These are phyloP conservation scores for Hofmannophila pseudospretella DNA, from an alignment of 2,888 invertebrate species.

Conservation along the genomic window DNA sequence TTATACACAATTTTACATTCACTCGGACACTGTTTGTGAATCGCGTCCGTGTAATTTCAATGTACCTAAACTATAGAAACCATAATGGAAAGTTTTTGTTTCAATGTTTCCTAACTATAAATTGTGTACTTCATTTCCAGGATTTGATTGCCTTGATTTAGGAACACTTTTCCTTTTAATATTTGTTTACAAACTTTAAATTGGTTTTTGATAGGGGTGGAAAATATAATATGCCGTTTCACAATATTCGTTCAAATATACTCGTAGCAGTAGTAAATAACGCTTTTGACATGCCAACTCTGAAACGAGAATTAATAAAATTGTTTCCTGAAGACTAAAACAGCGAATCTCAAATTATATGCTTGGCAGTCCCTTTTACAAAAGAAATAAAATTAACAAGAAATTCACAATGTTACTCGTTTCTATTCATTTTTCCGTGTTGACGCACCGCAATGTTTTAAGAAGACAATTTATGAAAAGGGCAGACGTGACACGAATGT, in stretches of 20 bases:
- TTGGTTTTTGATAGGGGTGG: no score
- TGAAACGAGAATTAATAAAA: no score
- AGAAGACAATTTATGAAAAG: slow-evolving; percentile 55
- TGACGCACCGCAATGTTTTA: slow-evolving; percentile 46
- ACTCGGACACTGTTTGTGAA: slow-evolving; percentile 22
- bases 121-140: no score
- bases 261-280: no score
- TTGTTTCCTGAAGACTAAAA: no score
- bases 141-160: not conserved
- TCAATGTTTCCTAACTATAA: slow-evolving; percentile 4
- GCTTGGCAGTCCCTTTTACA: no score
- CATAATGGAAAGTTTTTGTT: slow-evolving; percentile 28
- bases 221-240: not conserved
- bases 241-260: no score
- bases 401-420: slow-evolving; percentile 15
- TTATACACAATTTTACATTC: slow-evolving; percentile 20
- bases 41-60: slow-evolving; percentile 28
- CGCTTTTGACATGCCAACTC: no score
- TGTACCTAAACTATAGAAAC: slow-evolving; percentile 26
- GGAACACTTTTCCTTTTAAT: not conserved
- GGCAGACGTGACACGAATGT: slow-evolving; percentile 49
- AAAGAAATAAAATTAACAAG: slow-evolving; percentile 15
- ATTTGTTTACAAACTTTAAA: not conserved
- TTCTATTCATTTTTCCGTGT: slow-evolving; percentile 33
- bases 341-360: no score